A percentile compares a stretch with the other conserved stretches of the same genome.
These are phyloP conservation scores for Drosophila birchii DNA, from an alignment of 2,888 invertebrate species.

Conservation along the genomic window DNA sequence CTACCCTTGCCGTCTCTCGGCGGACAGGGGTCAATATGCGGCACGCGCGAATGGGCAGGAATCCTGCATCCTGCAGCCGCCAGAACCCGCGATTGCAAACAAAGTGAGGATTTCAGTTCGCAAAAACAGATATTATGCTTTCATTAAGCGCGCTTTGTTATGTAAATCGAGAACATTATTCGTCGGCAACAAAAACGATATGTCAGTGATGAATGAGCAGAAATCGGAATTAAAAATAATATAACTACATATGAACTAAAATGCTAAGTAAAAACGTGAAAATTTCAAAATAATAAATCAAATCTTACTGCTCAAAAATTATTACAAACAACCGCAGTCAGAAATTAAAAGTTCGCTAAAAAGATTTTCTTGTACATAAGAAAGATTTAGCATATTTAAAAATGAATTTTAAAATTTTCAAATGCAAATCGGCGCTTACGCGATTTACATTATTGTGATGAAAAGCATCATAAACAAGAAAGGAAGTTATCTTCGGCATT, in stretches of 20 bases:
- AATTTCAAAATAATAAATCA: background rate
- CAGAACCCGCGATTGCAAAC: constrained; percentile 13
- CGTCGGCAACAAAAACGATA: constrained; percentile 12
- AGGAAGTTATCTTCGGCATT: too few relatives aligned
- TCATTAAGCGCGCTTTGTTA: constrained; percentile 53
- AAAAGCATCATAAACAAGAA: too few relatives aligned
- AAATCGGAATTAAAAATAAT: background rate
- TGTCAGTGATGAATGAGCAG: too few relatives aligned
- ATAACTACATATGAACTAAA: background rate
- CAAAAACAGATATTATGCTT: constrained; percentile 34
- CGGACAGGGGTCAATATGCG: constrained; percentile 41
- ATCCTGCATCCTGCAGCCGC: constrained; percentile 20
- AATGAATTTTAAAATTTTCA: too few relatives aligned
- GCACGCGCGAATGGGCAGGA: constrained; percentile 40
- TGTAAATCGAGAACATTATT: constrained; percentile 45
- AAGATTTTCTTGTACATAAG: too few relatives aligned
- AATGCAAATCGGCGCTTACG: too few relatives aligned
- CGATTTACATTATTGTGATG: too few relatives aligned
- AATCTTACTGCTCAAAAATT: too few relatives aligned
- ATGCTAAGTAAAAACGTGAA: background rate
- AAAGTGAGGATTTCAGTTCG: constrained; percentile 23
- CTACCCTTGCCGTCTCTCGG: constrained; percentile 10
- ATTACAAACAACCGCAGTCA: too few relatives aligned
- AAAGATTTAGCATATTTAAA: too few relatives aligned
- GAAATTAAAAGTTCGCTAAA: too few relatives aligned